phyloP scores from a whole-genome alignment of 2,797 vertebrate genomes.

The Clarias platycephalus region DNA sequence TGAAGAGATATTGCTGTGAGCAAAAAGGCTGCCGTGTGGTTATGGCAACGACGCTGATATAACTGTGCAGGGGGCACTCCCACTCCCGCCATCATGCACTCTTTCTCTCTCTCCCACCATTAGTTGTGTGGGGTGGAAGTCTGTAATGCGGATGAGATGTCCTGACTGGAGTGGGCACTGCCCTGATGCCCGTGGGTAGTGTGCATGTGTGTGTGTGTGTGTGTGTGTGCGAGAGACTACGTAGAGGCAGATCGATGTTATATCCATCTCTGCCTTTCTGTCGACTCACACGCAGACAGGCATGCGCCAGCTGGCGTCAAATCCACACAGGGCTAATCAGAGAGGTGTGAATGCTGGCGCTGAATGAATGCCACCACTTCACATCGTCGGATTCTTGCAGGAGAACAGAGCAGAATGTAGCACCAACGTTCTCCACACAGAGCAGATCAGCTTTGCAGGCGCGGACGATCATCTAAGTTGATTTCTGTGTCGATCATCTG shows the following conservation, averaged over 20 bases:
- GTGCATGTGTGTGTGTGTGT: constrained; percentile 43
- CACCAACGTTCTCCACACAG: constrained; percentile 38
- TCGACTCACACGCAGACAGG: constrained; percentile 55
- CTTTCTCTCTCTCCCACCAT: constrained; percentile 24
- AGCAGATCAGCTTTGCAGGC: constrained; percentile 42
- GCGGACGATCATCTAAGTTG: constrained; percentile 35
- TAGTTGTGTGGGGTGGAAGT: constrained; percentile 50
- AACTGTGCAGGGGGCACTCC: constrained; percentile 52
- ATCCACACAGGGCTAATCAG: constrained; percentile 58
- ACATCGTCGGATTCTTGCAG: constrained; percentile 49
- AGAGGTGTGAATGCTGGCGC: constrained; percentile 55
- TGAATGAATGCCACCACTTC: constrained; percentile 54
- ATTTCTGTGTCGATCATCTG: constrained; percentile 31
- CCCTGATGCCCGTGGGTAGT: constrained; percentile 56
- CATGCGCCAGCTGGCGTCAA: constrained; percentile 57
- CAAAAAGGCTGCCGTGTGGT: constrained; percentile 51
- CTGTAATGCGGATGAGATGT: constrained; percentile 52
- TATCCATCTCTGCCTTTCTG: constrained; percentile 51
- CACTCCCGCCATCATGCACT: constrained; percentile 42
- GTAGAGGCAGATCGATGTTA: constrained; percentile 52
- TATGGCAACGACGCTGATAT: constrained; percentile 53
- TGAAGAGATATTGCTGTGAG: constrained; percentile 53
- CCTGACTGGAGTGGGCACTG: constrained; percentile 61
- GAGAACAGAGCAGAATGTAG: constrained; percentile 35
- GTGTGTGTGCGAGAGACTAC: constrained; percentile 46